Evolutionary conservation across 2,797 vertebrate species (phyloP), one percentile per base, ranked within the genome.

Genomic region (Gila robusta): DNA sequence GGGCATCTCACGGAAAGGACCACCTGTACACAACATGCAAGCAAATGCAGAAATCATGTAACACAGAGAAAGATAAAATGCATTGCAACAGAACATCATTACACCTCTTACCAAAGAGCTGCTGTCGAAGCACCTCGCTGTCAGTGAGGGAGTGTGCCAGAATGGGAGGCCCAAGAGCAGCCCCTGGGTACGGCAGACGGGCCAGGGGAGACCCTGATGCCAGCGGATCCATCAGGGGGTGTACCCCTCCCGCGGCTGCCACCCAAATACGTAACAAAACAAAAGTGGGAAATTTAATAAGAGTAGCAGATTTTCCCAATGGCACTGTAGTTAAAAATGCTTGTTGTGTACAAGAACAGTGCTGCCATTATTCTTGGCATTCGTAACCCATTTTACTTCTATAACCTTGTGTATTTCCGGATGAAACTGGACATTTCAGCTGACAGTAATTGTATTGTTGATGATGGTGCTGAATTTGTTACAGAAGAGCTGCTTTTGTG

Each of bases 121-220:
- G 98, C 94, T 99, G 98, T 94, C 98, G 97, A 91, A 99, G 97
- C 93, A 99, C 98, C 95, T 99, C 98, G 78, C 98, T 98, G 95
- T 99, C 98, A 94, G 98, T 97, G 93, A 99, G 97, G 94, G 98
- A 98, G 93, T 99, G 98, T 94, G 98, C 97, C 94, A 99, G 96
- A 93, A 99, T 97, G 89, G 98, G 97, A 89, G 97, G 98, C 90
- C 96, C 97, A 90, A 99, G 96, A 89, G 97, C 96, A 91, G 97
- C 97, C 90, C 98, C 98, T 84, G 98, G 98, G 92, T 99, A 99
- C 16, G 98, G 98, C 94, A 99, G 98, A 91, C 98, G 96, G 87
- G 98, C 96, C 91, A 99, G 96, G 91, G 99, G 98, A 87, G 98
- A 98, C 92, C 98, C 98, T 91, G 98, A 98, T 79, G 98, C 96